A percentile compares a stretch with the other conserved stretches of the same genome.
Evolutionary conservation across 2,113 vertebrate species (phyloP).

Genomic region (Cephalopterus ornatus): DNA sequence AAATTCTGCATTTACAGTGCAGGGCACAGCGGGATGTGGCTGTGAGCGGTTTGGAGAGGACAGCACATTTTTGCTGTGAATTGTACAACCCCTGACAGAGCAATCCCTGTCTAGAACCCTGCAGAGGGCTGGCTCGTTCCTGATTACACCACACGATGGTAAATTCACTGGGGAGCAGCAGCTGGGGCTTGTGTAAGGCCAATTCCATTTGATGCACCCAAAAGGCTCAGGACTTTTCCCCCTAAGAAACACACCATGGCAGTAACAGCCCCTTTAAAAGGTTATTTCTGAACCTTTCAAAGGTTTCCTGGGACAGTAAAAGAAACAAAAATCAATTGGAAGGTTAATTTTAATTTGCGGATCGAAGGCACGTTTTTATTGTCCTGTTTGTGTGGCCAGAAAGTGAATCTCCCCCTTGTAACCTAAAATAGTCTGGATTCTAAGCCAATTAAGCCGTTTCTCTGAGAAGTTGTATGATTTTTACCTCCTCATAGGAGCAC

Average conservation of each 20-base stretch:
- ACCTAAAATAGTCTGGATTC: background rate
- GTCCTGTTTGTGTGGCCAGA: background rate
- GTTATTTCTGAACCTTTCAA: background rate
- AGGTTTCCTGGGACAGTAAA: background rate
- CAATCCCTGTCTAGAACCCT: background rate
- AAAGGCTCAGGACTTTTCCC: background rate
- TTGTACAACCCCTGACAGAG: background rate
- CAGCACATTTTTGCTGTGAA: background rate
- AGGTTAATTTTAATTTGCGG: constrained; percentile 23
- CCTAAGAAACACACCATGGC: background rate
- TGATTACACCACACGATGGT: fast-evolving
- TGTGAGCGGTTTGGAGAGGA: background rate
- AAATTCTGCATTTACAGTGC: background rate
- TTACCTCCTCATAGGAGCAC: background rate
- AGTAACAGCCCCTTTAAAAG: background rate
- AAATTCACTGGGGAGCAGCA: background rate
- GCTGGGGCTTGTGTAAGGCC: background rate
- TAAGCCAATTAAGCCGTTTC: background rate
- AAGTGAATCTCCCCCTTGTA: background rate
- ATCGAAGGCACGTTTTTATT: background rate
- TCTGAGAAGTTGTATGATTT: background rate
- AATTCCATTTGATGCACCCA: background rate
- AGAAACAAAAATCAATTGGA: background rate
- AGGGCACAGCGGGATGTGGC: background rate
- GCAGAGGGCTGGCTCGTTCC: background rate